phyloP scores from a whole-genome alignment of 2,113 vertebrate genomes.

The Pimephales promelas region DNA sequence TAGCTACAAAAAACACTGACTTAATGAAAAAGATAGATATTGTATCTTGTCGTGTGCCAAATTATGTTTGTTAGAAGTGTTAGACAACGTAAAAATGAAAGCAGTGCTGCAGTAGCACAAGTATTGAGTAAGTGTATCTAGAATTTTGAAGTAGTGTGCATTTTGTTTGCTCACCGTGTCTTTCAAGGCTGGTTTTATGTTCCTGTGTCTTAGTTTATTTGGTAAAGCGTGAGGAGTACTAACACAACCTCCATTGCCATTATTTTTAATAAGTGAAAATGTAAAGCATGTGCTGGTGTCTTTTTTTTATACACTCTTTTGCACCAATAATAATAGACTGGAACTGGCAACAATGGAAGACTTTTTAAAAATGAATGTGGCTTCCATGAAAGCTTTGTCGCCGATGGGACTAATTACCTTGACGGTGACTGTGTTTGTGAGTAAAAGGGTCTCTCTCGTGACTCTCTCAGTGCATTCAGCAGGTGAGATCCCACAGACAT shows the following conservation, averaged over 20 bases:
- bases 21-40: background rate
- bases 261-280: background rate
- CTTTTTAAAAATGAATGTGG: slow-evolving; percentile 60
- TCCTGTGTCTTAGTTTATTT: background rate
- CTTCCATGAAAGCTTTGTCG: slow-evolving; percentile 51
- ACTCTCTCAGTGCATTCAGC: slow-evolving; percentile 39
- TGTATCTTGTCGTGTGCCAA: background rate
- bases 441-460: slow-evolving; percentile 52
- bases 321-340: background rate
- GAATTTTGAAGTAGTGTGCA: background rate
- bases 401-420: slow-evolving; percentile 69
- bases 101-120: background rate
- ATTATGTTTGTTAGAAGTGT: background rate
- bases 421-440: slow-evolving; percentile 53
- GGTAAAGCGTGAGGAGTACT: background rate
- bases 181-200: background rate
- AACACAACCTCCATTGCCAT: background rate
- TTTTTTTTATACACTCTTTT: background rate
- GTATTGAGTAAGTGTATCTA: background rate
- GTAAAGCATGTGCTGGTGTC: background rate
- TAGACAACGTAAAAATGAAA: background rate
- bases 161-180: background rate
- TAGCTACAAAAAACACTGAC: background rate
- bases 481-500: slow-evolving; percentile 58
- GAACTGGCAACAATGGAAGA: slow-evolving; percentile 49